Percentiles rank a stretch among this genome's conserved stretches.
phyloP scores from a whole-genome alignment of 2,888 invertebrate genomes.

The Melieria omissa region DNA sequence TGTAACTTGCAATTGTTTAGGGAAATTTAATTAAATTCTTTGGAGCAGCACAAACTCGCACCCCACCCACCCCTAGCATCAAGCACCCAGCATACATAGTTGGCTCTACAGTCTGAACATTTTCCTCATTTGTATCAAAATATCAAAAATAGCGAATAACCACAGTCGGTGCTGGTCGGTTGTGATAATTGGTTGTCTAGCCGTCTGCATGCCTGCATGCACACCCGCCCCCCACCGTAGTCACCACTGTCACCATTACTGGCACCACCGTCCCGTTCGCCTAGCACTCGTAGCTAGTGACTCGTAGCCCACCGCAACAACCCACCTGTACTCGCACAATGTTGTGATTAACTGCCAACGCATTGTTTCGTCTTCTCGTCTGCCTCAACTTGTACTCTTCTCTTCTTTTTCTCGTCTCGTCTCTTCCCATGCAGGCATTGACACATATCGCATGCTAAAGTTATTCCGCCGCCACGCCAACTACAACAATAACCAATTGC shows the following conservation, averaged over 20 bases:
- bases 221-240: background rate
- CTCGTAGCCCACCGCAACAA: background rate
- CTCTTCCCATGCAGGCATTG: conserved; percentile 57
- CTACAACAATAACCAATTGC: conserved; percentile 62
- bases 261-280: background rate
- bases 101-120: no score
- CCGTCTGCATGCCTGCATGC: background rate
- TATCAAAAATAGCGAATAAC: no score
- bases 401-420: conserved; percentile 38
- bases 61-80: no score
- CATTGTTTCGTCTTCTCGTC: conserved; percentile 4
- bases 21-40: no score
- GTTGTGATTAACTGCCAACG: background rate
- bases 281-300: no score
- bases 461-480: conserved; percentile 62
- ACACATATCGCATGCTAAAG: conserved; percentile 65
- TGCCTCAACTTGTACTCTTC: conserved; percentile 10
- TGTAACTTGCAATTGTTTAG: no score
- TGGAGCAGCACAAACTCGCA: no score
- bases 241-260: background rate
- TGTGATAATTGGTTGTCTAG: conserved; percentile 4
- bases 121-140: no score
- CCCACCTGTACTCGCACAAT: background rate
- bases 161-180: background rate
- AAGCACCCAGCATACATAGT: no score